phyloP scores from a whole-genome alignment of 2,888 invertebrate species.

The Ormyrus thymus region DNA sequence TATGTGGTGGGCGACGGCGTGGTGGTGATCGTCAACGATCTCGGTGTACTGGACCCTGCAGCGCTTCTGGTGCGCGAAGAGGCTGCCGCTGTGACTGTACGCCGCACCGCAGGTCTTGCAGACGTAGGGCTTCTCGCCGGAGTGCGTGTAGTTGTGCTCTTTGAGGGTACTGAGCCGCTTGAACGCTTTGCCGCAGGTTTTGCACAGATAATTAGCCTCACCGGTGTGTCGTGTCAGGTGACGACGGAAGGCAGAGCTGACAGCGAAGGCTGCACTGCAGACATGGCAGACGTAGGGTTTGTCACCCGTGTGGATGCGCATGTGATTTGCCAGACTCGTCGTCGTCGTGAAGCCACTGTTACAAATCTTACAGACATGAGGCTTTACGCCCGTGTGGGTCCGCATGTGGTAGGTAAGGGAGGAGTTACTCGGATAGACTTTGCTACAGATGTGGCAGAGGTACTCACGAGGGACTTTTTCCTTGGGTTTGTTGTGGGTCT shows the following conservation, averaged over 20 bases:
- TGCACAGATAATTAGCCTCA: conserved; percentile 73
- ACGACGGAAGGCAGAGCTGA: conserved; percentile 71
- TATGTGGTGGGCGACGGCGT: conserved; percentile 67
- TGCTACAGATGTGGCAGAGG: conserved; percentile 73
- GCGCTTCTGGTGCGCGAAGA: conserved; percentile 73
- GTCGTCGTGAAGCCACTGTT: conserved; percentile 74
- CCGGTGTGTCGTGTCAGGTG: conserved; percentile 73
- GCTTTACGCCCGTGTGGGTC: conserved; percentile 72
- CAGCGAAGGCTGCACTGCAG: conserved; percentile 73
- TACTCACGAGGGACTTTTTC: conserved; percentile 72
- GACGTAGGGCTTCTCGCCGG: conserved; percentile 73
- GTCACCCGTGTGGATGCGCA: conserved; percentile 73
- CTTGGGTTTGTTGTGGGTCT: conserved; percentile 72
- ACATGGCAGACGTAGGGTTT: conserved; percentile 73
- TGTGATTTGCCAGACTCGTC: conserved; percentile 72
- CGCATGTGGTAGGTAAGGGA: conserved; percentile 74
- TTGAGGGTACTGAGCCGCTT: conserved; percentile 73
- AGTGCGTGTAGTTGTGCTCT: conserved; percentile 73
- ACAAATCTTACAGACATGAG: conserved; percentile 73
- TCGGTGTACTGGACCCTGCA: conserved; percentile 71
- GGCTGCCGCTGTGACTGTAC: conserved; percentile 73
- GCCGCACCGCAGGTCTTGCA: conserved; percentile 73
- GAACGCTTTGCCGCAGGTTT: conserved; percentile 73
- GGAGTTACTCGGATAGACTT: conserved; percentile 73
- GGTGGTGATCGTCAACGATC: conserved; percentile 69